Conservation (phyloP, 2,888 invertebrate species). For the Cryptocephalus moraei region DNA sequence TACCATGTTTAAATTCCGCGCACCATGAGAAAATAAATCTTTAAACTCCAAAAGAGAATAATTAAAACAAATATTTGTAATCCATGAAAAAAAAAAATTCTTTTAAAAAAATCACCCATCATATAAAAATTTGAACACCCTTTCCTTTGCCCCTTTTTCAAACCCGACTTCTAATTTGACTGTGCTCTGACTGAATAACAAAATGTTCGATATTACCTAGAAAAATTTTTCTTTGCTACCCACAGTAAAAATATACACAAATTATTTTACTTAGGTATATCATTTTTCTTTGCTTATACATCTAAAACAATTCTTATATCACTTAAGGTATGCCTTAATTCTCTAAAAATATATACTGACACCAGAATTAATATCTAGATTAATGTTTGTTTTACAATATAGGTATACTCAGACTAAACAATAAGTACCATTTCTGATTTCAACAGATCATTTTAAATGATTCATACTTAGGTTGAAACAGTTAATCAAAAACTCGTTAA, state of each 20-base stretch:
- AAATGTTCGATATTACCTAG: constrained; percentile 14
- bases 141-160: too few relatives aligned
- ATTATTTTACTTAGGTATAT: constrained; percentile 1
- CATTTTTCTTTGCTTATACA: constrained; percentile 16
- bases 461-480: constrained; percentile 2
- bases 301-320: constrained; percentile 30
- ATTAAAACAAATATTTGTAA: too few relatives aligned
- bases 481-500: constrained; percentile 10
- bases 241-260: constrained; percentile 18
- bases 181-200: constrained; percentile 13
- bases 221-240: constrained; percentile 15
- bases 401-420: constrained; percentile 1
- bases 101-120: too few relatives aligned
- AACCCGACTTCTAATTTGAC: too few relatives aligned
- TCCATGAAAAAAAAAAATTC: too few relatives aligned
- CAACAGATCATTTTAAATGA: too few relatives aligned
- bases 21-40: constrained; percentile 10
- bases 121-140: too few relatives aligned
- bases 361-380: constrained; percentile 19
- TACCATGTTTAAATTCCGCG: constrained; percentile 14
- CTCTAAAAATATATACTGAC: constrained; percentile 25
- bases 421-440: too few relatives aligned
- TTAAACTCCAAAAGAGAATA: too few relatives aligned
- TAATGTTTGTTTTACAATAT: constrained; percentile 15
- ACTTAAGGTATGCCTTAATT: constrained; percentile 25